Evolutionary conservation across 2,797 vertebrate species (phyloP).

Genomic region (Alca torda): DNA sequence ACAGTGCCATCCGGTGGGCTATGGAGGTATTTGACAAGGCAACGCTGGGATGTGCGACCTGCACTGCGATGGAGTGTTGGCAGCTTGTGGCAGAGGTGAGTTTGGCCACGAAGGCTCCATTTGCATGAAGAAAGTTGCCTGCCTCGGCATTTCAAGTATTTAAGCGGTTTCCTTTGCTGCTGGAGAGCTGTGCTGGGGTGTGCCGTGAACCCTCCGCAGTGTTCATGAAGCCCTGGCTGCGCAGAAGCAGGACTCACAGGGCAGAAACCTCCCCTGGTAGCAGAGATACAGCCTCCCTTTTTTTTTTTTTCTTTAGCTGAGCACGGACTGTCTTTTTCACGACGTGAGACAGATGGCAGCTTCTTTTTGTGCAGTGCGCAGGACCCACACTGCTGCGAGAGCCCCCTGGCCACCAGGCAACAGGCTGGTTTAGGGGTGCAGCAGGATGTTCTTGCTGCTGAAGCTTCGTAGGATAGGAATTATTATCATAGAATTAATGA

Average conservation of each 20-base stretch:
- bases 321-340: not conserved
- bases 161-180: not conserved
- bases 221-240: not conserved
- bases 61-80: accelerated
- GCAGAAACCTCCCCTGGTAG: not conserved
- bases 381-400: not conserved
- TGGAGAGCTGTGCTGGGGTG: not conserved
- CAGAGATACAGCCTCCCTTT: not conserved
- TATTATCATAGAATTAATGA: not conserved
- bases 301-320: not conserved
- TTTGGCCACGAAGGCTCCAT: not conserved
- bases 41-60: too few species aligned
- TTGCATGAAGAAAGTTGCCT: not conserved
- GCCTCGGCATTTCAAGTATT: not conserved
- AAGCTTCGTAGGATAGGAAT: not conserved
- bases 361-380: not conserved
- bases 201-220: not conserved
- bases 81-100: not conserved
- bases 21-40: not conserved
- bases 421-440: not conserved
- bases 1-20: conserved; percentile 25
- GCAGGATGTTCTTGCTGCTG: not conserved
- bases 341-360: not conserved
- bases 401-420: not conserved
- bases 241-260: not conserved